A percentile compares a stretch with the other conserved stretches of the same genome.
Conservation (phyloP, 2,797 vertebrate species). For the Mastacembelus armatus region DNA sequence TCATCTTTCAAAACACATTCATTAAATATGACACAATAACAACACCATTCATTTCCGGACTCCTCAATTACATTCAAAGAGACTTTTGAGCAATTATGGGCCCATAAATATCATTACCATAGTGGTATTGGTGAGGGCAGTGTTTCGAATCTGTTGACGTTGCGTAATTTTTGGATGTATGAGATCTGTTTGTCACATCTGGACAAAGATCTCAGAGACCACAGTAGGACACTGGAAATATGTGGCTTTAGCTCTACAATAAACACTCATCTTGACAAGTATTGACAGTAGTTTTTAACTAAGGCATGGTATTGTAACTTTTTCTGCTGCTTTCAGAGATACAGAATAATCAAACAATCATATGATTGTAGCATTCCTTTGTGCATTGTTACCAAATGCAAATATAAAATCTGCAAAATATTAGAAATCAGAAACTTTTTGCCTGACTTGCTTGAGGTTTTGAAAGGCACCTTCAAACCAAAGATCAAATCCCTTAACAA, state of each 20-base stretch:
- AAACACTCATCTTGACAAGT: constrained; percentile 3
- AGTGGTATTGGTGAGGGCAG: constrained; percentile 7
- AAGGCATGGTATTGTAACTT: neutral
- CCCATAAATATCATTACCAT: constrained; percentile 56
- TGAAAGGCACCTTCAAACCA: neutral
- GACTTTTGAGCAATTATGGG: constrained; percentile 43
- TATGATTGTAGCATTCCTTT: neutral
- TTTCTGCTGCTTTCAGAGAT: neutral
- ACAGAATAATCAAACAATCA: neutral
- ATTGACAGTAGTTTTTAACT: neutral
- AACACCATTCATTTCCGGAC: constrained; percentile 54
- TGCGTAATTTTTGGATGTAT: constrained; percentile 8
- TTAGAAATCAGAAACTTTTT: neutral
- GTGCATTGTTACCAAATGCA: neutral
- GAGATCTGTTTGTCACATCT: constrained; percentile 25
- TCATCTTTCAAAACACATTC: constrained; percentile 69
- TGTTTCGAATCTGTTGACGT: neutral
- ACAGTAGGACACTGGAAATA: constrained; percentile 4
- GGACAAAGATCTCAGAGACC: constrained; percentile 5
- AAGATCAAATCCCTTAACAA: neutral
- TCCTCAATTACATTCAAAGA: constrained; percentile 50
- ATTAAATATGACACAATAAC: constrained; percentile 76
- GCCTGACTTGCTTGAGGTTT: constrained; percentile 13
- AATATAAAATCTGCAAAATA: constrained; percentile 2
- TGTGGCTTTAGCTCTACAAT: neutral